These are phyloP conservation scores for Caradrina kadenii DNA, from an alignment of 2,888 invertebrate species.

Conservation along the genomic window DNA sequence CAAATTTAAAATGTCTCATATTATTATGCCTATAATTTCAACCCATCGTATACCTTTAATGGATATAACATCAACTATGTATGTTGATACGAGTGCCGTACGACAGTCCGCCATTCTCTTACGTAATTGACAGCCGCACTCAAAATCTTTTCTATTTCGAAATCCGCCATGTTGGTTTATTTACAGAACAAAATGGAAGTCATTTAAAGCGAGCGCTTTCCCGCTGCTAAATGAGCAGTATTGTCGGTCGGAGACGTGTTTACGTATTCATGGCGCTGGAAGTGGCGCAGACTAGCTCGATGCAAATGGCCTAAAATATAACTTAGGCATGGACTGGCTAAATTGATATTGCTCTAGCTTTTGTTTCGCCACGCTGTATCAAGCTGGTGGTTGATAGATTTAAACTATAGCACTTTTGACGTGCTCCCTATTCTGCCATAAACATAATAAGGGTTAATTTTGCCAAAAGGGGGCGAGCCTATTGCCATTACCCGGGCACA, in stretches of 20 bases:
- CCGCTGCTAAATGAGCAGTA: constrained; percentile 36
- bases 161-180: constrained; percentile 29
- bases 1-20: no score
- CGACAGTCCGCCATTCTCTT: not conserved
- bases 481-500: no score
- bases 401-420: no score
- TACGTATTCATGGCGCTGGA: constrained; percentile 42
- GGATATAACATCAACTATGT: no score
- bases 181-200: constrained; percentile 42
- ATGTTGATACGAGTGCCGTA: no score
- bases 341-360: not conserved
- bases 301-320: constrained; percentile 5
- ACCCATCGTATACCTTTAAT: no score
- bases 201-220: constrained; percentile 26
- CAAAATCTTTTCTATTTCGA: not conserved
- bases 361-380: no score
- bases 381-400: no score
- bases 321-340: not conserved
- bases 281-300: not conserved
- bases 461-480: no score
- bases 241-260: constrained; percentile 43
- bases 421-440: no score
- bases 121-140: constrained; percentile 25
- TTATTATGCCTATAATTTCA: no score
- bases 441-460: no score